Percentiles rank a stretch among this genome's conserved stretches.
Conservation (phyloP, 2,888 invertebrate species). For the Aethes cnicana region DNA sequence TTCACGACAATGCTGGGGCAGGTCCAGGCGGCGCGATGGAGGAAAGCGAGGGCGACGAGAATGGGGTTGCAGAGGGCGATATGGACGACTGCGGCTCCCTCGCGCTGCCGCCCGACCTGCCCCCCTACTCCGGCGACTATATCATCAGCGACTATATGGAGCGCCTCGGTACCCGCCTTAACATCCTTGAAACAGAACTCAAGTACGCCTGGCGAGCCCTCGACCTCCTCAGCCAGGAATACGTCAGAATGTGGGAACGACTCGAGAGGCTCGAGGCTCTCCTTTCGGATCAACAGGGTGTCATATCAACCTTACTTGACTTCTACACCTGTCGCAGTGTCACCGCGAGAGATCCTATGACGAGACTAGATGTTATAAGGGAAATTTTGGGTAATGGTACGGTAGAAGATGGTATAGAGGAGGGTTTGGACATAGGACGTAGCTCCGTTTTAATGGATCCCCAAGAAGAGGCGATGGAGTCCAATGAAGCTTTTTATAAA, state of each 20-base stretch:
- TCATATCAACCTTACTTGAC: slow-evolving; percentile 92
- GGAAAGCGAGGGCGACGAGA: slow-evolving; percentile 80
- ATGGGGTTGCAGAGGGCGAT: slow-evolving; percentile 79
- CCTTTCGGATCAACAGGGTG: slow-evolving; percentile 94
- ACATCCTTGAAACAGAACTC: slow-evolving; percentile 93
- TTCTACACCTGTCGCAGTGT: slow-evolving; percentile 85
- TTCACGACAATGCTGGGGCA: slow-evolving; percentile 78
- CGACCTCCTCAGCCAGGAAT: slow-evolving; percentile 94
- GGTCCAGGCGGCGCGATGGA: slow-evolving; percentile 78
- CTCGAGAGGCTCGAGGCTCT: slow-evolving; percentile 93
- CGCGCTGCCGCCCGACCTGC: slow-evolving; percentile 76
- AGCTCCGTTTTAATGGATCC: slow-evolving; percentile 65
- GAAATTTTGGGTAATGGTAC: slow-evolving; percentile 86
- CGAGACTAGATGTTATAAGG: slow-evolving; percentile 83
- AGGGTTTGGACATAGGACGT: slow-evolving; percentile 83
- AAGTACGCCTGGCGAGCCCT: slow-evolving; percentile 96
- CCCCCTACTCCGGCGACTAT: slow-evolving; percentile 85
- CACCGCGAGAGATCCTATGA: slow-evolving; percentile 78
- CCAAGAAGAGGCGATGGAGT: slow-evolving; percentile 83
- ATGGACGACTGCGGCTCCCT: slow-evolving; percentile 81
- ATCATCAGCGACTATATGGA: slow-evolving; percentile 96
- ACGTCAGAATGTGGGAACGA: slow-evolving; percentile 96
- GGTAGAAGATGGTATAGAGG: slow-evolving; percentile 86
- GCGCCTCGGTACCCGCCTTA: slow-evolving; percentile 91
- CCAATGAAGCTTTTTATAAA: slow-evolving; percentile 93